Percentiles rank a stretch among this genome's conserved stretches.
Evolutionary conservation across 2,113 vertebrate genomes (phyloP).

Genomic region (Maccullochella peelii): DNA sequence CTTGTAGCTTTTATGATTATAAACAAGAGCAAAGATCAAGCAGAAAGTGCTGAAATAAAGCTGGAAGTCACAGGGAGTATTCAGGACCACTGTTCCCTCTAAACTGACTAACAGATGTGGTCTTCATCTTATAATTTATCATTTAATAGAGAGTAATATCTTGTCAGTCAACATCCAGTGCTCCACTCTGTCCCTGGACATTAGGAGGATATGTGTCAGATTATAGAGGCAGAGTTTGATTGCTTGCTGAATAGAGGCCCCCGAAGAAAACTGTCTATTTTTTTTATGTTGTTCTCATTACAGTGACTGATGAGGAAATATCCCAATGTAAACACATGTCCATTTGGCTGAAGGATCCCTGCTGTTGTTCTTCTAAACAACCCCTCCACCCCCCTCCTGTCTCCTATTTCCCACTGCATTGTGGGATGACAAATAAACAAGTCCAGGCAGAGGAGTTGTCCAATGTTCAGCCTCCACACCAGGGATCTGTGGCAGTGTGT

Average conservation of each 20-base stretch:
- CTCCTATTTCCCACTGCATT: conserved; percentile 73
- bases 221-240: conserved; percentile 18
- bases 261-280: conserved; percentile 17
- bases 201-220: conserved; percentile 1
- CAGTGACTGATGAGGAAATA: conserved; percentile 65
- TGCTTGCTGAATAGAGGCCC: conserved; percentile 17
- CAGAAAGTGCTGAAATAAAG: conserved; percentile 14
- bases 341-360: conserved; percentile 76
- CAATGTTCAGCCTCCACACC: conserved; percentile 65
- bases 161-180: conserved; percentile 15
- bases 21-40: conserved; percentile 26
- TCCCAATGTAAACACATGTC: conserved; percentile 72
- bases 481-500: conserved; percentile 55
- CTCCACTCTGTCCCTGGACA: neutral
- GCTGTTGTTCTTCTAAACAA: conserved; percentile 69
- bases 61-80: conserved; percentile 7
- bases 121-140: neutral
- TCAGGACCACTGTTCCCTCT: neutral
- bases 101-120: neutral
- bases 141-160: conserved; percentile 23
- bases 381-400: conserved; percentile 5
- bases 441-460: conserved; percentile 68
- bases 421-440: conserved; percentile 77
- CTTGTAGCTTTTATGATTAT: conserved; percentile 1
- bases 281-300: conserved; percentile 51